Percentiles rank a stretch among this genome's conserved stretches.
Evolutionary conservation across 1,140 invertebrate genomes (phyloP).

Genomic region (Mesaphorura yosii): DNA sequence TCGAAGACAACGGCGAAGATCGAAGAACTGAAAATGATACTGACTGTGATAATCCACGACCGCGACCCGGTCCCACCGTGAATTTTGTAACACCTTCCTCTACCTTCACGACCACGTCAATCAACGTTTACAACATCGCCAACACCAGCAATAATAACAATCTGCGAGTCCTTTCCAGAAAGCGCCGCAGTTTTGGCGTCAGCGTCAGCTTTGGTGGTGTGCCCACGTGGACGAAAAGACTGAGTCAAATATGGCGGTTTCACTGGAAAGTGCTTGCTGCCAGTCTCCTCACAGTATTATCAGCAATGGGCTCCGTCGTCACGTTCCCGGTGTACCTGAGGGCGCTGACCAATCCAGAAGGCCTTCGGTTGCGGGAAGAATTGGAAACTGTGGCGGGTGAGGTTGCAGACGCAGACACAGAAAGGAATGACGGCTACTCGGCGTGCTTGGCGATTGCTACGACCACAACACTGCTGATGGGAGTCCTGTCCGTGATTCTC

Average conservation of each 20-base stretch:
- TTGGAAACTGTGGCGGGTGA: conserved; percentile 8
- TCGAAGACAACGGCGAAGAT: too few species aligned
- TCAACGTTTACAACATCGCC: too few species aligned
- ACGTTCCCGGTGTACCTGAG: conserved; percentile 20
- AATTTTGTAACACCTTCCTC: too few species aligned
- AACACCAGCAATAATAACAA: too few species aligned
- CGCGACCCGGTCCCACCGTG: too few species aligned
- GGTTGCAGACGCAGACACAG: neutral
- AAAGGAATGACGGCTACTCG: conserved; percentile 20
- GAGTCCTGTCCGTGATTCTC: neutral
- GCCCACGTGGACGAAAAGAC: neutral
- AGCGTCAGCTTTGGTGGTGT: too few species aligned
- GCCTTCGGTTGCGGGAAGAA: too few species aligned
- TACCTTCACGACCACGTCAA: too few species aligned
- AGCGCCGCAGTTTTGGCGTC: too few species aligned
- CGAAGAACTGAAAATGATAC: too few species aligned
- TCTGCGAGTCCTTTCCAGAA: too few species aligned
- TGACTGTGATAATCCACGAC: too few species aligned
- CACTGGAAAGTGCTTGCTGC: neutral
- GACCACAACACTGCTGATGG: conserved; percentile 4
- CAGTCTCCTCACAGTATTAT: conserved; percentile 14
- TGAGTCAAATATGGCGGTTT: neutral
- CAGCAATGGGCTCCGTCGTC: conserved; percentile 16
- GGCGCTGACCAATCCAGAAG: neutral
- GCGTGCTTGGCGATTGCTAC: conserved; percentile 19